These are phyloP conservation scores for Caenorhabditis zanzibari DNA, from an alignment of 2,888 invertebrate genomes.

Conservation along the genomic window DNA sequence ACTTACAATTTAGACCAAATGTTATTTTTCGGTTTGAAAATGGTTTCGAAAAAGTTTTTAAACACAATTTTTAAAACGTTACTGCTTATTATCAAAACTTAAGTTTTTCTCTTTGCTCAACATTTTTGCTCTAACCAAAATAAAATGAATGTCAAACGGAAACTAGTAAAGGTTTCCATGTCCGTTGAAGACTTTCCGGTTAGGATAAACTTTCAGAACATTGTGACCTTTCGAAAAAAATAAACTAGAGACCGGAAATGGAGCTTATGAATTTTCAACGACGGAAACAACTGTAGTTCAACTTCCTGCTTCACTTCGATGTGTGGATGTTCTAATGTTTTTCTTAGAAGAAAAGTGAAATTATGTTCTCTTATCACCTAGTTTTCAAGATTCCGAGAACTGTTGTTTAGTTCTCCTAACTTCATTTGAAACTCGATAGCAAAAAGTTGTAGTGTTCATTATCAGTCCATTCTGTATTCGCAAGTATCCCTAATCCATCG, in stretches of 20 bases:
- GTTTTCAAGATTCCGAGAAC: no score
- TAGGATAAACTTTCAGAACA: not conserved
- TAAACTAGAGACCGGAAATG: not conserved
- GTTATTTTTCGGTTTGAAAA: not conserved
- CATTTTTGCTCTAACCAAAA: not conserved
- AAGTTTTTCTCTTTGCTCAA: not conserved
- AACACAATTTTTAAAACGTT: slow-evolving; percentile 10
- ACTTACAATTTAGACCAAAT: not conserved
- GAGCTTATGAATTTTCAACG: not conserved
- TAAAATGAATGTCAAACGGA: slow-evolving; percentile 37
- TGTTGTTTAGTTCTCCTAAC: no score
- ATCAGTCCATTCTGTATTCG: slow-evolving; percentile 19
- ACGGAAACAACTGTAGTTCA: no score
- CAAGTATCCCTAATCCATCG: slow-evolving; percentile 26
- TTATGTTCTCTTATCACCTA: no score
- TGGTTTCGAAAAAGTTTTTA: not conserved
- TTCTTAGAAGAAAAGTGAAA: no score
- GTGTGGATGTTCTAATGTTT: no score
- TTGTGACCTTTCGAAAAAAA: slow-evolving; percentile 2
- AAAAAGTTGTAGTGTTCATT: slow-evolving; percentile 26
- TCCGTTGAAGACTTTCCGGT: not conserved
- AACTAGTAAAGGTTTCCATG: slow-evolving; percentile 30
- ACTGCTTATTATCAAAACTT: not conserved
- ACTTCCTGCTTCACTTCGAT: no score
- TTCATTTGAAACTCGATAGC: not conserved